Percentiles rank a stretch among this genome's conserved stretches.
Conservation (phyloP, 1,140 invertebrate genomes). For the Luehdorfia chinensis region DNA sequence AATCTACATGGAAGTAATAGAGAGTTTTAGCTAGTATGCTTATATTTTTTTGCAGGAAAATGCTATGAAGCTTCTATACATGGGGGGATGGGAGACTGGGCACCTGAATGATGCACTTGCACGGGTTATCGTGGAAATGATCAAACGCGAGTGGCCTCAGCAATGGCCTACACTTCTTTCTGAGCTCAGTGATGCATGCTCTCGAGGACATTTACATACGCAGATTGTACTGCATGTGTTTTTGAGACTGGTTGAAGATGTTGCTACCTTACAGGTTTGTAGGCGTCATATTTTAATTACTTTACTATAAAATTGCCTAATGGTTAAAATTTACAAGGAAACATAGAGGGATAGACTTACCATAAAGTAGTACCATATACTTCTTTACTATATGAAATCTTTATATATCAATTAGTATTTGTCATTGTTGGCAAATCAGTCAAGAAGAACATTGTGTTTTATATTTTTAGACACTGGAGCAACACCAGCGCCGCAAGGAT, state of each 20-base stretch:
- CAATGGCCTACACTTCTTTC: conserved; percentile 92
- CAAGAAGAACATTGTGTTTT: too few species aligned
- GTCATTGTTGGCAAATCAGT: too few species aligned
- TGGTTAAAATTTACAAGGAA: too few species aligned
- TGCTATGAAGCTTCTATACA: conserved; percentile 88
- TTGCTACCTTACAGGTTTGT: conserved; percentile 86
- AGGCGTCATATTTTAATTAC: too few species aligned
- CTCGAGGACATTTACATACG: conserved; percentile 89
- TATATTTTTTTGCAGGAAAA: conserved; percentile 80
- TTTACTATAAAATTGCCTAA: too few species aligned
- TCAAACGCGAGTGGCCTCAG: conserved; percentile 97
- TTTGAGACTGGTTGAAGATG: conserved; percentile 92
- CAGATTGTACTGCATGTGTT: conserved; percentile 93
- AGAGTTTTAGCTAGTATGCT: too few species aligned
- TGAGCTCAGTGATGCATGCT: conserved; percentile 88
- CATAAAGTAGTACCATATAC: too few species aligned
- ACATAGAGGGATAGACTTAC: too few species aligned
- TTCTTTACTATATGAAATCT: too few species aligned
- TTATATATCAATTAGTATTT: too few species aligned
- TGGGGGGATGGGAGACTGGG: conserved; percentile 82
- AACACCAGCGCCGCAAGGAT: conserved; percentile 90
- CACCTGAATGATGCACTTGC: conserved; percentile 93
- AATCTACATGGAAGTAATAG: too few species aligned
- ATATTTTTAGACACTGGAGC: conserved; percentile 86
- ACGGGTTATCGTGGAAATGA: conserved; percentile 94